These are phyloP conservation scores for Zaprionus kolodkinae DNA, from an alignment of 1,140 invertebrate genomes.

Conservation along the genomic window DNA sequence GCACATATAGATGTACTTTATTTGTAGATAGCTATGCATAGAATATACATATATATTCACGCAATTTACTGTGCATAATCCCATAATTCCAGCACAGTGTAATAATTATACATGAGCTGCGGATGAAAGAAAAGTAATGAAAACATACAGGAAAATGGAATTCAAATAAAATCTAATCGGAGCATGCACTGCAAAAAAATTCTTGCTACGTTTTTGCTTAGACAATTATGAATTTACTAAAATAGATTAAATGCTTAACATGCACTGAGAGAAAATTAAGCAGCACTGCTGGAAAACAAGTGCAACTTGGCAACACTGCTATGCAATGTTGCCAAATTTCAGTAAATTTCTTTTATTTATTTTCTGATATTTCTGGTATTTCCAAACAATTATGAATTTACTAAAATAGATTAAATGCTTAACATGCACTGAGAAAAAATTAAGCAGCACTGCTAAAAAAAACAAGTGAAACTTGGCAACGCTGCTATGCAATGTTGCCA, in stretches of 20 bases:
- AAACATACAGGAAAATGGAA: neutral
- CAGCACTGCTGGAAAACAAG: too few relatives aligned
- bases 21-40: neutral
- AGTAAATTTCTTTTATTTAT: too few relatives aligned
- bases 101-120: slow-evolving; percentile 4
- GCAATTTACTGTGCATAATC: slow-evolving; percentile 9
- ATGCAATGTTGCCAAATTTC: too few relatives aligned
- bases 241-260: too few relatives aligned
- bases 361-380: too few relatives aligned
- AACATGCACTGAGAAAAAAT: neutral
- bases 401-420: neutral
- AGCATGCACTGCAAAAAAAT: neutral
- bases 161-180: neutral
- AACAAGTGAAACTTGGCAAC: neutral
- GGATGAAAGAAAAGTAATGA: neutral
- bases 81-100: neutral
- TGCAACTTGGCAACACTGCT: too few relatives aligned
- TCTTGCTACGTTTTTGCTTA: neutral
- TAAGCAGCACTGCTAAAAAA: too few relatives aligned
- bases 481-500: too few relatives aligned
- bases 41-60: neutral
- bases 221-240: too few relatives aligned
- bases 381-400: too few relatives aligned
- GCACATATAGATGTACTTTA: neutral
- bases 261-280: too few relatives aligned